These are phyloP conservation scores for Sphaerophoria taeniata DNA, from an alignment of 2,888 invertebrate genomes.

Conservation along the genomic window DNA sequence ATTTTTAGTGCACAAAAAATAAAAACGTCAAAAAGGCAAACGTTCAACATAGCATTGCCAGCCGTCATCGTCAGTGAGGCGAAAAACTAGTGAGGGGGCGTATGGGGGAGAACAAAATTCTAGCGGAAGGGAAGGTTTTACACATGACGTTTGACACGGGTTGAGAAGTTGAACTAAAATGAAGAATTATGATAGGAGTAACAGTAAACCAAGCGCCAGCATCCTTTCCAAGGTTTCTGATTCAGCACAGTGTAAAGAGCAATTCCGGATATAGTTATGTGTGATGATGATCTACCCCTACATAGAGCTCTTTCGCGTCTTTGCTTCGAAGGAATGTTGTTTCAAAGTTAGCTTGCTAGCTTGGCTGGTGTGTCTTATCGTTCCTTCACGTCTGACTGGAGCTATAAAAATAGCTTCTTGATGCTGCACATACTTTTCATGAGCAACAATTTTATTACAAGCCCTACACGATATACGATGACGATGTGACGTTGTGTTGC, in stretches of 20 bases:
- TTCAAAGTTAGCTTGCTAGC: neutral
- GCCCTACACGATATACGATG: neutral
- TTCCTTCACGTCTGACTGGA: constrained; percentile 18
- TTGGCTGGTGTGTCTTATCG: constrained; percentile 1
- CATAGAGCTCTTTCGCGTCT: neutral
- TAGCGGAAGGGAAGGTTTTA: constrained; percentile 34
- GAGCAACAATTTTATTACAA: constrained; percentile 19
- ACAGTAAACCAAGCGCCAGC: neutral
- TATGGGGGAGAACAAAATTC: neutral
- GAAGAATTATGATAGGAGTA: constrained; percentile 64
- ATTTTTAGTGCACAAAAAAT: constrained; percentile 4
- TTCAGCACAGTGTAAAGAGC: neutral
- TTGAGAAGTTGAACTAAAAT: constrained; percentile 61
- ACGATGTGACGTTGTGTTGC: neutral
- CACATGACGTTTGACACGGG: constrained; percentile 67
- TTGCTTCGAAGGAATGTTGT: neutral
- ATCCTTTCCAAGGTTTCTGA: neutral
- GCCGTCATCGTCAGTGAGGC: neutral
- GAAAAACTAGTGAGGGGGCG: neutral
- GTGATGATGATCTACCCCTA: neutral
- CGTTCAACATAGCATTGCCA: neutral
- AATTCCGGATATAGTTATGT: constrained; percentile 11
- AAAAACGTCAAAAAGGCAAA: neutral
- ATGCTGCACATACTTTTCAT: neutral
- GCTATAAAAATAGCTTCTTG: constrained; percentile 24